Evolutionary conservation across 2,113 vertebrate species (phyloP).

Genomic region (Protomyctophum bolini): DNA sequence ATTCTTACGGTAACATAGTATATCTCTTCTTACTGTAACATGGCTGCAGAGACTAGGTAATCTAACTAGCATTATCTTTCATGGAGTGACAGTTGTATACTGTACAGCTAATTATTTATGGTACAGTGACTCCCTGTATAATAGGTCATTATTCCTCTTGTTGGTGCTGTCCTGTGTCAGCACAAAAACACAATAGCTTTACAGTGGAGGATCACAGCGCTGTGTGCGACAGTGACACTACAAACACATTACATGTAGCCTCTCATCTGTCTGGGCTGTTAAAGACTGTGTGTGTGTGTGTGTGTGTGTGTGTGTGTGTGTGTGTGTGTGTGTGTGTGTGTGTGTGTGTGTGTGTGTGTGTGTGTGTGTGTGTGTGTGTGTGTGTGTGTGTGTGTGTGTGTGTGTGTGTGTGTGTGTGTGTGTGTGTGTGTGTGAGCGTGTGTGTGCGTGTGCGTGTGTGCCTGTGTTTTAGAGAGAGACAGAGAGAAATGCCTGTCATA

Average conservation of each 20-base stretch:
- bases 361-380: background rate
- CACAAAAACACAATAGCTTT: background rate
- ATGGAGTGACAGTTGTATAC: too few species aligned
- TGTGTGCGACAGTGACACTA: background rate
- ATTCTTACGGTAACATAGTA: too few species aligned
- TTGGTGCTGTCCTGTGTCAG: conserved; percentile 16
- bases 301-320: background rate
- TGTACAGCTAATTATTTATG: background rate
- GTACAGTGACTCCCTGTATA: background rate
- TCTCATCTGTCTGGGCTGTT: background rate
- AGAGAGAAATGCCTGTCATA: conserved; percentile 36
- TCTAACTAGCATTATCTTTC: too few species aligned
- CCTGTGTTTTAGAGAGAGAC: background rate
- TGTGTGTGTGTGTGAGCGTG: background rate
- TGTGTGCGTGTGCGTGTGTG: too few species aligned
- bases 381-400: background rate
- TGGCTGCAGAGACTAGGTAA: too few species aligned
- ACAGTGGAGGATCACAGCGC: background rate
- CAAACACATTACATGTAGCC: background rate
- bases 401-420: background rate
- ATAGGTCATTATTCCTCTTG: background rate
- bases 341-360: conserved; percentile 4
- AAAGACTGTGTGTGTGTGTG: background rate
- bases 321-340: background rate
- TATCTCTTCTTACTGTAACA: too few species aligned